Evolutionary conservation across 2,888 invertebrate species (phyloP), one percentile per base, ranked within the genome.

Genomic region (Drosophila infuscata): DNA sequence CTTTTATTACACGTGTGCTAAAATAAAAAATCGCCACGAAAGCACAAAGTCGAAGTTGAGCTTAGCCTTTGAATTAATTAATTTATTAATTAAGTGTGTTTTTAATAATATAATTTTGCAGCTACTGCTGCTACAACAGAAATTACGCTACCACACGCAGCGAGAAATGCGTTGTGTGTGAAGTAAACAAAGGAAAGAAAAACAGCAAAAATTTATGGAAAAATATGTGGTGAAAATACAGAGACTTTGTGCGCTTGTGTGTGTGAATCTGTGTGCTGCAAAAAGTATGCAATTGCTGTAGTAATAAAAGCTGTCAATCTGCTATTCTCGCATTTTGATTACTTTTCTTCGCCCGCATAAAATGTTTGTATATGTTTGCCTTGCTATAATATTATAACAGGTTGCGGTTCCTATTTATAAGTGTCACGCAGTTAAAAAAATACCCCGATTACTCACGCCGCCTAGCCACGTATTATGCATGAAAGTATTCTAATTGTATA

Each of bases 151-250:
- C 60, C 41, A 64, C 52, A 58, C 49, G 43, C 20, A 57, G 35
- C 15, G 30, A 64, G 15, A 46, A 46, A 46, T 46, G 46, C 41
- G 51, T 29, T 64, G 76, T 61, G 46, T 58, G 33, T 79, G 70
- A 86, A 83, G 88, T 88, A 85, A 88, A 88, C 89, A 85, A 85
- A 83, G 77, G 70, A 79, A 70, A 73, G 3, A 15, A 46, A 20
- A 43, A 25, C 59, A 48, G 4, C 15, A 69, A 74, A 52, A 29
- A 62, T 57, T 67, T 63, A 54, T 84, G 79, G 66, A 79, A 62
- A 66, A 64, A 32, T 52, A 30, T 58, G 17, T 61, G 46, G 35
- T 11, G 32, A 57, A 20, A 33, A 57, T 33, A 41, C 9, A 56
- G 53, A 49, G 9, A 20, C 25, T 12, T 70, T 59, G 30, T 17